These are phyloP conservation scores for Kryptopterus vitreolus DNA, from an alignment of 2,797 vertebrate genomes.

Conservation along the genomic window DNA sequence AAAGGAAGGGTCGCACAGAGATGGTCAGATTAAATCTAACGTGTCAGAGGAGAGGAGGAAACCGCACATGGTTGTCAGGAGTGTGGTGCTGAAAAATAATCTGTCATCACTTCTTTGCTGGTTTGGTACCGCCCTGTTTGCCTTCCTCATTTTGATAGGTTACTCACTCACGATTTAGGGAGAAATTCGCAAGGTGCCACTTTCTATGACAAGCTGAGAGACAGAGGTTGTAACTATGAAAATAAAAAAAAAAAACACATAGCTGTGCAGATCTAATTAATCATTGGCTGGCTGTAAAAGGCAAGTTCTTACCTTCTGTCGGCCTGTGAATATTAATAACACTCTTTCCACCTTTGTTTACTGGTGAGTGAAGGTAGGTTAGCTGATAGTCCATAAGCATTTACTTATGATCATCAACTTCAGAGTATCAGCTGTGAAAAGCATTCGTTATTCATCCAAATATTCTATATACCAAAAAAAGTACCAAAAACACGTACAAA, in stretches of 20 bases:
- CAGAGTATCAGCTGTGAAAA: background rate
- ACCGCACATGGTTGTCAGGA: slow-evolving; percentile 73
- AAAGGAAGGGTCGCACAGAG: slow-evolving; percentile 71
- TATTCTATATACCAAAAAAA: background rate
- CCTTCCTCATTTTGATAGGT: slow-evolving; percentile 37
- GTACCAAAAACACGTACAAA: background rate
- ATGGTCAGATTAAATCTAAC: slow-evolving; percentile 75
- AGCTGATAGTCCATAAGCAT: background rate
- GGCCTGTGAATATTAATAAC: background rate
- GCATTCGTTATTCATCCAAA: background rate
- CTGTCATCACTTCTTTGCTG: slow-evolving; percentile 75
- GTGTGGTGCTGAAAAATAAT: slow-evolving; percentile 80
- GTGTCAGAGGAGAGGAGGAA: slow-evolving; percentile 73
- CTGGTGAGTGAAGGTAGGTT: background rate
- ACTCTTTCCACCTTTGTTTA: background rate
- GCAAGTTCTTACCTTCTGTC: background rate
- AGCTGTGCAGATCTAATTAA: background rate
- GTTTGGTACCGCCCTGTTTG: slow-evolving; percentile 36
- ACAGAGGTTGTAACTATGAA: slow-evolving; percentile 20
- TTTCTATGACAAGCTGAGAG: slow-evolving; percentile 50
- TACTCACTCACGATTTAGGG: slow-evolving; percentile 33
- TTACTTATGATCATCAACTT: background rate
- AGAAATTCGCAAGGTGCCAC: slow-evolving; percentile 41
- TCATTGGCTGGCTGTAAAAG: background rate
- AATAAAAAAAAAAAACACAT: background rate